These are phyloP conservation scores for Catharus bicknelli DNA, from an alignment of 2,113 vertebrate genomes.

Conservation along the genomic window DNA sequence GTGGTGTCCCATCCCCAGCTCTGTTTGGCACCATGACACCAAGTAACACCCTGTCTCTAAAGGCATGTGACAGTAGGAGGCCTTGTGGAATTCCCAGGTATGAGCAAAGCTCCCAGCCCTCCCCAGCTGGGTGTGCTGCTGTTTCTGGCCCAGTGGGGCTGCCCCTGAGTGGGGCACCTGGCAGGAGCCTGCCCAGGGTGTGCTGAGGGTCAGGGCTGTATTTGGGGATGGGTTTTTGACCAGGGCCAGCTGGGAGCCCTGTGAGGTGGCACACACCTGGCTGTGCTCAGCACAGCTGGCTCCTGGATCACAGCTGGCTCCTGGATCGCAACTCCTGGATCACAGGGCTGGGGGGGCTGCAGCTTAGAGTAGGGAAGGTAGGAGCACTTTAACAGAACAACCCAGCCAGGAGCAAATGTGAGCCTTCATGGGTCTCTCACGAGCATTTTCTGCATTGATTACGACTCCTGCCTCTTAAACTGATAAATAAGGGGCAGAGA, in stretches of 20 bases:
- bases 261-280: background rate
- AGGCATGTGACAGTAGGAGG: background rate
- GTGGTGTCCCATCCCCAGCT: background rate
- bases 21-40: background rate
- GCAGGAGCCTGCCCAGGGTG: background rate
- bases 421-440: background rate
- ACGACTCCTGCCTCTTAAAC: background rate
- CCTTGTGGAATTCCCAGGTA: background rate
- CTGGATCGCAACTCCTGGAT: no score
- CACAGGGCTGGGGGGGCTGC: background rate
- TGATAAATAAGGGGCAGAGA: background rate
- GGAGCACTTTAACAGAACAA: background rate
- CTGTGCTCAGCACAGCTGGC: background rate
- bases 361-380: background rate
- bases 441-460: background rate
- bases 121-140: background rate
- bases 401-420: background rate
- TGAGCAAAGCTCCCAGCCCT: background rate
- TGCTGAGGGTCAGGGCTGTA: background rate
- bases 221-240: background rate
- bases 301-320: background rate
- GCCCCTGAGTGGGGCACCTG: background rate
- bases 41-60: no score
- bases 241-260: background rate
- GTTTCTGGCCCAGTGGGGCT: background rate